Percentiles rank a stretch among this genome's conserved stretches.
Evolutionary conservation across 2,888 invertebrate species (phyloP).

Genomic region (Diarsia rubi): DNA sequence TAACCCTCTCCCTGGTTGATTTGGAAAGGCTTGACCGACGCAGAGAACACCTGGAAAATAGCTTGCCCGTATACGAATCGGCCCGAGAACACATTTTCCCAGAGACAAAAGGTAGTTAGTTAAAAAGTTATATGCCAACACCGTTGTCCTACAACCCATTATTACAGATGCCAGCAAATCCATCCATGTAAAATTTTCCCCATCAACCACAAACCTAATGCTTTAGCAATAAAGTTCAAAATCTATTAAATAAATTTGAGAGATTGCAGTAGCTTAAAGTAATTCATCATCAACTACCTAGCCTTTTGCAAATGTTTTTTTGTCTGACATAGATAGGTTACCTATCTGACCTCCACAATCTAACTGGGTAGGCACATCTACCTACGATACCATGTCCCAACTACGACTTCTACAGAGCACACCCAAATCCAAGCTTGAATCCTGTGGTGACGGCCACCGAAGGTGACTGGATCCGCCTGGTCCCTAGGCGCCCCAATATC

Average conservation of each 20-base stretch:
- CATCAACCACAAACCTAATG: too few species aligned
- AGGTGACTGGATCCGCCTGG: not conserved
- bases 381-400: not conserved
- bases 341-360: not conserved
- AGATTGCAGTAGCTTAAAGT: too few species aligned
- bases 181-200: too few species aligned
- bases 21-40: too few species aligned
- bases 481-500: not conserved
- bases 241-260: too few species aligned
- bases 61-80: too few species aligned
- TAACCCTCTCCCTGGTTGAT: too few species aligned
- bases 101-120: too few species aligned
- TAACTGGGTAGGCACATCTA: not conserved
- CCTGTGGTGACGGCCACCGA: not conserved
- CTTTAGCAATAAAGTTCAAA: too few species aligned
- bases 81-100: too few species aligned
- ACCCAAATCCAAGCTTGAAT: not conserved
- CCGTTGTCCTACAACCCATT: not conserved
- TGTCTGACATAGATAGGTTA: not conserved
- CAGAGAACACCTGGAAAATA: too few species aligned
- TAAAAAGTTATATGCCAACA: not conserved
- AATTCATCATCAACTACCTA: not conserved
- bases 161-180: too few species aligned
- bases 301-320: not conserved
- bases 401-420: not conserved